phyloP scores from a whole-genome alignment of 2,113 vertebrate species.

The Zingel zingel region DNA sequence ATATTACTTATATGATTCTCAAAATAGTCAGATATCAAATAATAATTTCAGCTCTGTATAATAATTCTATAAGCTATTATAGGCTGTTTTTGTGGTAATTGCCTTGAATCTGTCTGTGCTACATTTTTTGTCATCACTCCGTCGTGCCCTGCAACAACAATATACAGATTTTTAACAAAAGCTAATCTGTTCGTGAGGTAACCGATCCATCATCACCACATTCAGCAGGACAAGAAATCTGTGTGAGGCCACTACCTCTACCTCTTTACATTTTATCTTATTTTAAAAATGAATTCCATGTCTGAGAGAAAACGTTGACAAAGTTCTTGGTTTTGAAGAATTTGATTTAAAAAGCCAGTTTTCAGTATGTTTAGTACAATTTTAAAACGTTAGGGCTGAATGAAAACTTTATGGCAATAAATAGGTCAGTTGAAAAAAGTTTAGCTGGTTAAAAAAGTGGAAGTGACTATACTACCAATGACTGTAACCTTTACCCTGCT shows the following conservation, averaged over 20 bases:
- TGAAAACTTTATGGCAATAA: not conserved
- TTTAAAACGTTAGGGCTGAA: not conserved
- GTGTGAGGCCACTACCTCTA: not conserved
- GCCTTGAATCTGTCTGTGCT: not conserved
- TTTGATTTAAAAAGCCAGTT: not conserved
- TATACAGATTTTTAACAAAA: slow-evolving; percentile 15
- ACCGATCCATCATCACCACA: slow-evolving; percentile 29
- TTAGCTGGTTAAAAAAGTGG: not conserved
- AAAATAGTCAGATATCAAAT: not conserved
- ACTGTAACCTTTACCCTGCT: slow-evolving; percentile 13
- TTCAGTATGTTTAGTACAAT: not conserved
- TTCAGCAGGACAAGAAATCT: not conserved
- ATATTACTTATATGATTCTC: too few relatives aligned
- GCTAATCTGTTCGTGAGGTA: slow-evolving; percentile 15
- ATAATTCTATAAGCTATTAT: too few relatives aligned
- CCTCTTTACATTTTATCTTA: not conserved
- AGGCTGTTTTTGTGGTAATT: not conserved
- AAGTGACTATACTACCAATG: not conserved
- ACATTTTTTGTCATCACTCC: not conserved
- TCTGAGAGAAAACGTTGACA: not conserved
- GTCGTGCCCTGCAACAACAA: not conserved
- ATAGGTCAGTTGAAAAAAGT: not conserved
- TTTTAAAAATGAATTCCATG: too few relatives aligned
- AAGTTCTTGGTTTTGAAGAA: not conserved
- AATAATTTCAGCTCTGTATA: too few relatives aligned